Conservation (phyloP, 1,140 invertebrate species). For the Solen grandis region DNA sequence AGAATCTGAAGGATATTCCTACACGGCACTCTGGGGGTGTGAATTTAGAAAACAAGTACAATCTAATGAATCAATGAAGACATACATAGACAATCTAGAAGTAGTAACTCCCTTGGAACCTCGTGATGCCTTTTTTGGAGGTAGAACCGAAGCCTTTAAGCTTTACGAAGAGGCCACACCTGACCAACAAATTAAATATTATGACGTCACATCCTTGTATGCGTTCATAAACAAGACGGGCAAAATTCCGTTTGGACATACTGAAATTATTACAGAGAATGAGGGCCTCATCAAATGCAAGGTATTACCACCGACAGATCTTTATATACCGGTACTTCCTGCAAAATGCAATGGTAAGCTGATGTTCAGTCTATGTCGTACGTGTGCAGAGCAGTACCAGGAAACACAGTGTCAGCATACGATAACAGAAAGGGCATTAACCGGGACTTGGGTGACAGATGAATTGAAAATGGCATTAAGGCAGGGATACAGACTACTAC, state of each 20-base stretch:
- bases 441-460: constrained; percentile 4
- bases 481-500: constrained; percentile 7
- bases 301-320: not conserved
- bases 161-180: not conserved
- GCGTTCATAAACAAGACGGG: not conserved
- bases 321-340: not conserved
- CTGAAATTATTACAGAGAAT: constrained; percentile 11
- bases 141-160: not conserved
- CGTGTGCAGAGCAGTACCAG: not conserved
- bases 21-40: constrained; percentile 8
- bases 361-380: constrained; percentile 11
- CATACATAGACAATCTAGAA: not conserved
- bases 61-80: not conserved
- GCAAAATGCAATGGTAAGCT: constrained; percentile 20
- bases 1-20: not conserved
- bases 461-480: constrained; percentile 14
- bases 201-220: constrained; percentile 11
- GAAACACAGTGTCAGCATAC: not conserved
- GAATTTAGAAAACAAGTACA: not conserved
- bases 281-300: constrained; percentile 14
- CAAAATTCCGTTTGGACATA: not conserved
- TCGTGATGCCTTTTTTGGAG: not conserved
- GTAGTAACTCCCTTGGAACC: not conserved
- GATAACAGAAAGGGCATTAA: not conserved
- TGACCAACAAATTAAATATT: not conserved